Percentiles rank a stretch among this genome's conserved stretches.
These are phyloP conservation scores for Rhagonycha lutea DNA, from an alignment of 2,888 invertebrate genomes.

Conservation along the genomic window DNA sequence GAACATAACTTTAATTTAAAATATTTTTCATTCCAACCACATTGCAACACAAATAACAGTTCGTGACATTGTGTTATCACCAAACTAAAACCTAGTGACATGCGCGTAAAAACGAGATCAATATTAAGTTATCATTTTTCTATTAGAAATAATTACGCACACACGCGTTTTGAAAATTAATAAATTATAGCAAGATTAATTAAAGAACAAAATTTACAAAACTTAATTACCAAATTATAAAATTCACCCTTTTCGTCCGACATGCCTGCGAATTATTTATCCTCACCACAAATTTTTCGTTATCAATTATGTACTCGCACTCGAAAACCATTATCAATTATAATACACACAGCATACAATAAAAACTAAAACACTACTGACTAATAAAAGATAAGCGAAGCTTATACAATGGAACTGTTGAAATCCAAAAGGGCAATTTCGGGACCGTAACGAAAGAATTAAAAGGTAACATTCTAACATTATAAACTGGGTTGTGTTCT, in stretches of 20 bases:
- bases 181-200: not conserved
- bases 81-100: slow-evolving; percentile 4
- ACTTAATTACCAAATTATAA: not conserved
- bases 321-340: not conserved
- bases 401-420: not conserved
- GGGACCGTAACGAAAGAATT: not conserved
- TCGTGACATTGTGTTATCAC: slow-evolving; percentile 1
- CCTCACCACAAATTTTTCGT: not conserved
- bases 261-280: not conserved
- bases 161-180: not conserved
- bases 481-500: too few species aligned
- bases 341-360: not conserved
- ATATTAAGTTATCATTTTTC: slow-evolving; percentile 5
- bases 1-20: not conserved
- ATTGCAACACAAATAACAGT: not conserved
- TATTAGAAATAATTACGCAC: not conserved
- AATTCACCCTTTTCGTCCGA: not conserved
- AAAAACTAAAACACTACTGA: not conserved
- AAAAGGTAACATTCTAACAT: too few species aligned
- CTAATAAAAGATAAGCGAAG: not conserved
- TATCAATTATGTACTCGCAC: not conserved
- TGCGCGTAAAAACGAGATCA: slow-evolving; percentile 11
- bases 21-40: not conserved
- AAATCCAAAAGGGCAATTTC: not conserved
- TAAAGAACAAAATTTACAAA: not conserved